Evolutionary conservation across 2,888 invertebrate species (phyloP), one percentile per base, ranked within the genome.

Genomic region (Sabatieria punctata): DNA sequence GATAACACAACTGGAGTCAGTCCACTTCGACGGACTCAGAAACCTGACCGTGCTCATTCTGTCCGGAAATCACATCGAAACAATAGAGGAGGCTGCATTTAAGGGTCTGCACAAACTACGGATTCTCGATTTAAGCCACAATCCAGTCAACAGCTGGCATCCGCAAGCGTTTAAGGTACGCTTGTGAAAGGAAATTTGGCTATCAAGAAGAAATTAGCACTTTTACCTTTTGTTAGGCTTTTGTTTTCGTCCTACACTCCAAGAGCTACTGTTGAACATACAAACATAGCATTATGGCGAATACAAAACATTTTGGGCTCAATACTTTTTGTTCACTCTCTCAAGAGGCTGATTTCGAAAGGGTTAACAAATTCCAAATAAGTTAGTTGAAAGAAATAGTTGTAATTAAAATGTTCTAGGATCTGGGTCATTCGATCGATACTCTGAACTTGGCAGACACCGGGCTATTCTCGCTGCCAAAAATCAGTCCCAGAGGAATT

Each of bases 131-230:
- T 44, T 63, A 1, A 55, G 55, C 25, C 49, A 58, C 42, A 63
- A 63, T 50, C 63, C 60, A 8, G 52, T 63, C 19, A 60, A 54
- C n/a, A 59, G 57, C 2, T 63, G 63, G 64, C 54, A 56, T 46
- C 60, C 61, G 1, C 53, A 56, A 11, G 58, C 59, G 21, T 61
- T 61, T 46, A 49, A 52, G 44, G 59, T 60, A 30, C 25, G 43
- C 2, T 2, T 8, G 1, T 21, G 8, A 30, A 30, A 30, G n/a
- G n/a, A n/a, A n/a, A n/a, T n/a, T n/a, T n/a, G n/a, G n/a, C n/a
- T n/a, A n/a, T n/a, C n/a, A n/a, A n/a, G n/a, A n/a, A n/a, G n/a
- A n/a, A n/a, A n/a, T n/a, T n/a, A n/a, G n/a, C n/a, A n/a, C n/a
- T n/a, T n/a, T n/a, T n/a, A n/a, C n/a, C n/a, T n/a, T n/a, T n/a